These are phyloP conservation scores for Calosoma granatense DNA, from an alignment of 1,140 invertebrate genomes.

Conservation along the genomic window DNA sequence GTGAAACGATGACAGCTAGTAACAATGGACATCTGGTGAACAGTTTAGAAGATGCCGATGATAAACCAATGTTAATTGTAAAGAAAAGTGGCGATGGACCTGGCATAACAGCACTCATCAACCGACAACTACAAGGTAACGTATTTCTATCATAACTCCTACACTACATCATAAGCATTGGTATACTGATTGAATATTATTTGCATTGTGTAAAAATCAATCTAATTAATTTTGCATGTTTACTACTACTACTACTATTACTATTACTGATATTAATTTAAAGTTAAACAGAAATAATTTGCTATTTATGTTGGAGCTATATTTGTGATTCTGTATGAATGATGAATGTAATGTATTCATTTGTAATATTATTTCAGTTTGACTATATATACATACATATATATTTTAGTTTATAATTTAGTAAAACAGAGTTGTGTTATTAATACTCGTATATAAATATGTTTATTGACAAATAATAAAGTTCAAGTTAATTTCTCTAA, in stretches of 20 bases:
- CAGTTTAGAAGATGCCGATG: conserved; percentile 49
- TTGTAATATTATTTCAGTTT: no score
- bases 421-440: no score
- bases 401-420: no score
- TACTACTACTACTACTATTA: neutral
- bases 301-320: conserved; percentile 1
- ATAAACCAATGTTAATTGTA: conserved; percentile 64
- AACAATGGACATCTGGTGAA: conserved; percentile 50
- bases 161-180: conserved; percentile 21
- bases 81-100: conserved; percentile 65
- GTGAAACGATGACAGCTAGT: conserved; percentile 65
- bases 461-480: no score
- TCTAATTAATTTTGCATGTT: neutral
- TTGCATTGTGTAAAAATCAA: neutral
- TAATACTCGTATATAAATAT: no score
- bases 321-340: no score
- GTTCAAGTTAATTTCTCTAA: no score
- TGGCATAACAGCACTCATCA: conserved; percentile 63
- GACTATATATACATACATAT: no score
- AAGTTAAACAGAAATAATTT: neutral
- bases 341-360: neutral
- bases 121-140: conserved; percentile 64
- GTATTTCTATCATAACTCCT: conserved; percentile 13
- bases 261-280: neutral
- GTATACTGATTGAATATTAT: conserved; percentile 9